A percentile compares a stretch with the other conserved stretches of the same genome.
phyloP scores from a whole-genome alignment of 2,888 invertebrate species.

The Zaprionus obscuricornis region DNA sequence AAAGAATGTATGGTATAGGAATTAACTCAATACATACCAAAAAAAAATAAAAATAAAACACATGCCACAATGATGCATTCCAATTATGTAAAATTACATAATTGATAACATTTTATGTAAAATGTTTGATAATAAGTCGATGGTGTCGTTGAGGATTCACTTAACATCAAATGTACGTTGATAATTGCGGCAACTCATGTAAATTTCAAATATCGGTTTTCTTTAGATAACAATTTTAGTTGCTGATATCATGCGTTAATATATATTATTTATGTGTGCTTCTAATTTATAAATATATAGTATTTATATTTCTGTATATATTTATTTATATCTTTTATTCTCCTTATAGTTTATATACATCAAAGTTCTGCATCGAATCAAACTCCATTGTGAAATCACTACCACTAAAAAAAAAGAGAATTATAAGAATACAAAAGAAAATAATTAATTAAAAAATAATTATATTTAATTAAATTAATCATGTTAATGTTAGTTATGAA shows the following conservation, averaged over 20 bases:
- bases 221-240: conserved; percentile 38
- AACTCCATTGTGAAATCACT: conserved; percentile 75
- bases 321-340: conserved; percentile 1
- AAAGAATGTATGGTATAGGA: conserved; percentile 1
- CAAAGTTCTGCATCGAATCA: conserved; percentile 67
- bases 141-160: conserved; percentile 32
- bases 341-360: conserved; percentile 55
- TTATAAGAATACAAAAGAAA: conserved; percentile 37
- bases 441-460: conserved; percentile 45
- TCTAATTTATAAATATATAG: conserved; percentile 3
- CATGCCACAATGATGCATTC: conserved; percentile 65
- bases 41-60: conserved; percentile 66
- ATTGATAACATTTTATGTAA: conserved; percentile 28
- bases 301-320: conserved; percentile 5
- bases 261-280: conserved; percentile 33
- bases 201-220: conserved; percentile 32
- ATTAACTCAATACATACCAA: conserved; percentile 59
- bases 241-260: conserved; percentile 26
- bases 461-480: conserved; percentile 6
- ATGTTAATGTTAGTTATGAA: background rate
- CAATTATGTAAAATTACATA: conserved; percentile 50
- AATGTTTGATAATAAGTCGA: conserved; percentile 30
- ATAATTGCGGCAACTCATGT: conserved; percentile 44
- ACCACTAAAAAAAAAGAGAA: conserved; percentile 58
- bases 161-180: conserved; percentile 58